phyloP scores from a whole-genome alignment of 2,888 invertebrate species.

The Tenthredo distinguenda region DNA sequence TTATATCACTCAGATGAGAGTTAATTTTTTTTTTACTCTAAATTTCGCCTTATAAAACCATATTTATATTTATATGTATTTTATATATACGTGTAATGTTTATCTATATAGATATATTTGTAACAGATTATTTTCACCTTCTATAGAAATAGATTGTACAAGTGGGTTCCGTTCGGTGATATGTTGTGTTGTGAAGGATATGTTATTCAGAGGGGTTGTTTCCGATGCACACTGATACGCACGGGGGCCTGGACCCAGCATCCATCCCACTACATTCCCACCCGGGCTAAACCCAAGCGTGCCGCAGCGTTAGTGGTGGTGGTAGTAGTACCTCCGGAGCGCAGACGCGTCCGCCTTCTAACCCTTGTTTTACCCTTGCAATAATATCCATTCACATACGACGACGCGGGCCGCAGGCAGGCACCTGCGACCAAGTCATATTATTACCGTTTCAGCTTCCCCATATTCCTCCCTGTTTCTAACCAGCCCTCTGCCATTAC shows the following conservation, averaged over 20 bases:
- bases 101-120: not conserved
- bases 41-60: not conserved
- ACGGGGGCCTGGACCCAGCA: conserved; percentile 62
- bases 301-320: conserved; percentile 56
- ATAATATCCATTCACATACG: conserved; percentile 52
- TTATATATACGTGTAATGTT: not conserved
- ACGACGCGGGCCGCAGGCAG: not conserved
- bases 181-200: conserved; percentile 60
- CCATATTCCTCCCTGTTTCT: conserved; percentile 53
- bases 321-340: conserved; percentile 57
- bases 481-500: conserved; percentile 18
- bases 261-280: conserved; percentile 64
- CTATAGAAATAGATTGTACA: not conserved
- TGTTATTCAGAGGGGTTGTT: conserved; percentile 65
- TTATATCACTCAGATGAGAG: not conserved
- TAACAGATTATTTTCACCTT: conserved; percentile 16
- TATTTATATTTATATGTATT: not conserved
- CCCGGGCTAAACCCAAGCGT: conserved; percentile 57
- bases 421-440: conserved; percentile 43
- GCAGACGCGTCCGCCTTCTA: conserved; percentile 44
- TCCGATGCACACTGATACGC: conserved; percentile 66
- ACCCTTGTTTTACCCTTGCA: conserved; percentile 44
- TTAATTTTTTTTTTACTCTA: not conserved
- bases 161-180: conserved; percentile 45
- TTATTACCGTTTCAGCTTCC: conserved; percentile 50